Base-by-base conservation (phyloP, 2,888 invertebrate species). In the Chorisops tibialis region DNA sequence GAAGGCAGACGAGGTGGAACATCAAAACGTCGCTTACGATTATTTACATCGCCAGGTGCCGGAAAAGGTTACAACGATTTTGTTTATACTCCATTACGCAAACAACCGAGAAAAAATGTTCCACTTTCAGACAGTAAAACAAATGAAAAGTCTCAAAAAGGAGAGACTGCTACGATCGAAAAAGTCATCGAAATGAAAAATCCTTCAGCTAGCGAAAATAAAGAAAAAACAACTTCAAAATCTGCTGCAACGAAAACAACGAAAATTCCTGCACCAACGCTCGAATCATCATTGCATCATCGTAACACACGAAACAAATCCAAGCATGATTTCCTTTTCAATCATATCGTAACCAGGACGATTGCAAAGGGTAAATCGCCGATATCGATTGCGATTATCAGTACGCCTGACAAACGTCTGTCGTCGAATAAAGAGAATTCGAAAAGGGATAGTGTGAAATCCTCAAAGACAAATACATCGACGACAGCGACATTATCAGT, bases 231-330 rank as follows among this genome's bases (percentile, higher is more conserved):
- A 22, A 49, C 6, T 6, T 11, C 2, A n/a, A 35, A 21, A 14
- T 11, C 50, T 1, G 50, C 6, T 14, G 14, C 21, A 21, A 47
- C 61, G 22, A 48, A 21, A 2, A 48, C 30, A 4, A 50, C 50
- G 19, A 50, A 45, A 50, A 50, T 45, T 37, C 43, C 59, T 1
- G 21, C 21, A 12, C 21, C 43, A n/a, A 35, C 45, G 16, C 11
- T 2, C 11, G 18, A n/a, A 12, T n/a, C n/a, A n/a, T n/a, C n/a
- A n/a, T n/a, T n/a, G n/a, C 7, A 4, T 3, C n/a, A 4, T 9
- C 45, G 43, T 30, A 19, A 41, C n/a, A 64, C 64, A 2, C 47
- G 64, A 49, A 64, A 62, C 38, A 18, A 37, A 35, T 19, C 39
- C 2, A 64, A 62, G 24, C 51, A 54, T 12, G 50, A 64, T 14